Evolutionary conservation across 2,113 vertebrate genomes (phyloP).

Genomic region (Uria aalge): DNA sequence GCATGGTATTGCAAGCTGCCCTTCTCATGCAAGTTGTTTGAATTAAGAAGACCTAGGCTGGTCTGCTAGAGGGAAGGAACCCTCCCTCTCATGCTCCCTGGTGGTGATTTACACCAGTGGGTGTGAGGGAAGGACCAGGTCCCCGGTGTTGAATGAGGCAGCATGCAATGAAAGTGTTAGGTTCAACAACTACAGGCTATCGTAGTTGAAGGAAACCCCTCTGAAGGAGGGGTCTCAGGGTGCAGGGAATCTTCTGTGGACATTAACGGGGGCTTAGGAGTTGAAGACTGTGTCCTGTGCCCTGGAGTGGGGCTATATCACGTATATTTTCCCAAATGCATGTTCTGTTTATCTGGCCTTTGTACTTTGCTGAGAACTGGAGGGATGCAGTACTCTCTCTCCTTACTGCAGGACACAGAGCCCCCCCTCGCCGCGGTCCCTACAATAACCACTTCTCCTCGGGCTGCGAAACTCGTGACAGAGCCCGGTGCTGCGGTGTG

Average conservation of each 20-base stretch:
- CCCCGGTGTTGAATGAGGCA: neutral
- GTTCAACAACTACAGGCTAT: neutral
- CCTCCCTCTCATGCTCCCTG: neutral
- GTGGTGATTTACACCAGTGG: neutral
- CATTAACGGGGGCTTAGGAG: neutral
- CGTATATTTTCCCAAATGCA: neutral
- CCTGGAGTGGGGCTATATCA: neutral
- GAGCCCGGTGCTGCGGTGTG: neutral
- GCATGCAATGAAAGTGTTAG: neutral
- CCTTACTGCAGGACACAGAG: neutral
- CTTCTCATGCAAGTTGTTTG: neutral
- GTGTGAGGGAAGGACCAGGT: neutral
- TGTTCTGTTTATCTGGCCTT: neutral
- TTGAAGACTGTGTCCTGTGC: neutral
- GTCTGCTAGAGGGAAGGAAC: neutral
- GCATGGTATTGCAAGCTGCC: neutral
- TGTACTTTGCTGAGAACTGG: neutral
- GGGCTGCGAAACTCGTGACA: neutral
- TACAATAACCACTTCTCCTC: rapidly evolving
- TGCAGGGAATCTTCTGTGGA: neutral
- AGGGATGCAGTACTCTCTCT: neutral
- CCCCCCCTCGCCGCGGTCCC: rapidly evolving
- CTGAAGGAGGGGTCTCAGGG: neutral
- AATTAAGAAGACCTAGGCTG: neutral
- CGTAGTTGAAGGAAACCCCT: no score